phyloP scores from a whole-genome alignment of 2,797 vertebrate genomes.

The Valencia hispanica region DNA sequence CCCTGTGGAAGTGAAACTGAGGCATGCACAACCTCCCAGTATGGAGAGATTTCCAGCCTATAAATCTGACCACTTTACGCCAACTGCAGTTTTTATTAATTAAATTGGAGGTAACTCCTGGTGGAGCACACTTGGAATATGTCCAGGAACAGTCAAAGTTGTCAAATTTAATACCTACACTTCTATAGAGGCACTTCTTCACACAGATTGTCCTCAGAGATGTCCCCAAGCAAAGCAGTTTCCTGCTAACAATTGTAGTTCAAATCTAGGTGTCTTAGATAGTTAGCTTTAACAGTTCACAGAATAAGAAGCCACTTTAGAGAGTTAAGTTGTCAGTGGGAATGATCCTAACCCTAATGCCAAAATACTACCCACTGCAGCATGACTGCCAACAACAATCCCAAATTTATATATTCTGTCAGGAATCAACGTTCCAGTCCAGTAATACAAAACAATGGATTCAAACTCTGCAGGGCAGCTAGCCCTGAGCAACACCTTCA shows the following conservation, averaged over 20 bases:
- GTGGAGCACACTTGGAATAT: slow-evolving; percentile 15
- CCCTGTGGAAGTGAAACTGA: slow-evolving; percentile 73
- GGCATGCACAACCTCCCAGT: slow-evolving; percentile 73
- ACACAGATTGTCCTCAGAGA: not conserved
- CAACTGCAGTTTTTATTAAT: slow-evolving; percentile 44
- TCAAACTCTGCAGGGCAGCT: slow-evolving; percentile 31
- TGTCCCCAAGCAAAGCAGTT: not conserved
- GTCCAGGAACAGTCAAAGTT: slow-evolving; percentile 30
- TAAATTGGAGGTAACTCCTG: slow-evolving; percentile 47
- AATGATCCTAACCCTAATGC: slow-evolving; percentile 28
- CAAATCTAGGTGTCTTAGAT: not conserved
- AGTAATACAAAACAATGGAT: slow-evolving; percentile 53
- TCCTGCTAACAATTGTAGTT: not conserved
- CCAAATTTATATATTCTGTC: slow-evolving; percentile 47
- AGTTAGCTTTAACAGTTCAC: not conserved
- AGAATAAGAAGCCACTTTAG: slow-evolving; percentile 1
- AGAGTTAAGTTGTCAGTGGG: slow-evolving; percentile 27
- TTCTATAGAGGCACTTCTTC: not conserved
- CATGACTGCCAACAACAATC: slow-evolving; percentile 41
- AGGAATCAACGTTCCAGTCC: slow-evolving; percentile 60
- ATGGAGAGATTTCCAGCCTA: slow-evolving; percentile 66
- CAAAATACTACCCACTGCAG: slow-evolving; percentile 40
- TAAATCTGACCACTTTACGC: slow-evolving; percentile 71
- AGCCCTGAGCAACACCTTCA: slow-evolving; percentile 21
- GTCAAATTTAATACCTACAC: slow-evolving; percentile 20